These are phyloP conservation scores for Chironomus tentans DNA, from an alignment of 2,888 invertebrate species.

Conservation along the genomic window DNA sequence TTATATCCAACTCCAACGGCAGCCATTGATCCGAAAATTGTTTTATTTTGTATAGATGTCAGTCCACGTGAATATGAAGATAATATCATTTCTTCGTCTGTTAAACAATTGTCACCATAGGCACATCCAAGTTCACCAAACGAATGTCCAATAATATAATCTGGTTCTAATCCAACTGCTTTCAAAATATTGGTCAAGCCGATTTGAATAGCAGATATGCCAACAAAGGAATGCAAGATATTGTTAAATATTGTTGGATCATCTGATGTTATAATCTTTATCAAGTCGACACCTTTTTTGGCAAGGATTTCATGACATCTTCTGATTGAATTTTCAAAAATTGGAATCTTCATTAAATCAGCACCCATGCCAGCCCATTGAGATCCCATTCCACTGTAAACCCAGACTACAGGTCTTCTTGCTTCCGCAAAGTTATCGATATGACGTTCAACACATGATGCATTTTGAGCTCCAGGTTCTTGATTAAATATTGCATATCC, in stretches of 20 bases:
- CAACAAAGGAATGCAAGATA: constrained; percentile 54
- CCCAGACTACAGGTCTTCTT: constrained; percentile 70
- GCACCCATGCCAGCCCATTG: constrained; percentile 80
- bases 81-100: constrained; percentile 68
- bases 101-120: constrained; percentile 59
- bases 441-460: constrained; percentile 42
- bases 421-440: constrained; percentile 52
- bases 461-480: constrained; percentile 27
- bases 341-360: constrained; percentile 57
- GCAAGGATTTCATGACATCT: constrained; percentile 46
- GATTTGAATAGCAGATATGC: constrained; percentile 54
- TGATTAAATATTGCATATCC: constrained; percentile 50
- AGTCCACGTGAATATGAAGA: constrained; percentile 66
- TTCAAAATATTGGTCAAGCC: constrained; percentile 49
- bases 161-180: constrained; percentile 50
- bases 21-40: constrained; percentile 47
- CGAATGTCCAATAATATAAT: constrained; percentile 69
- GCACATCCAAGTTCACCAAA: constrained; percentile 68
- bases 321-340: constrained; percentile 57
- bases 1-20: constrained; percentile 46
- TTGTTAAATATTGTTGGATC: constrained; percentile 50
- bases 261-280: constrained; percentile 48
- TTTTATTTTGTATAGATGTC: constrained; percentile 54
- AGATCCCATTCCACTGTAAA: constrained; percentile 54
- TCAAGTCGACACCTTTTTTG: constrained; percentile 50